Base-by-base conservation (phyloP, 2,888 invertebrate genomes). In the Agrochola macilenta region DNA sequence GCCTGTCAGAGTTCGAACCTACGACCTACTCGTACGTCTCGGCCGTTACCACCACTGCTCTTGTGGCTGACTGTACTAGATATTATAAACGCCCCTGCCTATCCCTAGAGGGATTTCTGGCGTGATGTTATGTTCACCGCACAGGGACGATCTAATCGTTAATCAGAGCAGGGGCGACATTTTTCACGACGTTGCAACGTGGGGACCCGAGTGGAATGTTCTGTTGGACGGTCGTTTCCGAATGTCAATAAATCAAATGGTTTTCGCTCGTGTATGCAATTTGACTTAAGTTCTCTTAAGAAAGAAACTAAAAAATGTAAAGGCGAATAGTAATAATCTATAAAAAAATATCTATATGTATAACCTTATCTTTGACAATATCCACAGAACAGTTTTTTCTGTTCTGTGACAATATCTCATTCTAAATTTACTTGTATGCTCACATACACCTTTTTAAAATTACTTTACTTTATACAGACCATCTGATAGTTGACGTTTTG, bases 161-260 rank as follows among this genome's bases (percentile, higher is more conserved):
- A 75, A 85, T 85, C 82, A 70, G 58, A 43, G 68, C 14, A 46
- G 43, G 58, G 58, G n/a, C 17, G 61, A 80, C 69, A 73, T 80
- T 81, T 81, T 84, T 79, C 63, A 4, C 60, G 58, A 69, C 63
- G 85, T 73, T 80, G 64, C 61, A 68, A 9, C 8, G 57, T 65
- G 14, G 63, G 61, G n/a, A n/a, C 35, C 43, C 20, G 20, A 75
- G 70, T 85, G 82, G 49, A 71, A 70, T 70, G 54, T 69, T 35
- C 70, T 64, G 63, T 75, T 58, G 30, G 49, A 52, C 52, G 26
- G 20, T 35, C 12, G 14, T 7, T 39, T 54, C 35, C n/a, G 14
- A 81, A 39, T 23, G 63, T 17, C 43, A 23, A 84, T 80, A 73
- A 64, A 81, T 84, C 81, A 64, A 68, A 35, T 49, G 52, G 58